Evolutionary conservation across 2,888 invertebrate genomes (phyloP).

Genomic region (Calliphora vomitoria): DNA sequence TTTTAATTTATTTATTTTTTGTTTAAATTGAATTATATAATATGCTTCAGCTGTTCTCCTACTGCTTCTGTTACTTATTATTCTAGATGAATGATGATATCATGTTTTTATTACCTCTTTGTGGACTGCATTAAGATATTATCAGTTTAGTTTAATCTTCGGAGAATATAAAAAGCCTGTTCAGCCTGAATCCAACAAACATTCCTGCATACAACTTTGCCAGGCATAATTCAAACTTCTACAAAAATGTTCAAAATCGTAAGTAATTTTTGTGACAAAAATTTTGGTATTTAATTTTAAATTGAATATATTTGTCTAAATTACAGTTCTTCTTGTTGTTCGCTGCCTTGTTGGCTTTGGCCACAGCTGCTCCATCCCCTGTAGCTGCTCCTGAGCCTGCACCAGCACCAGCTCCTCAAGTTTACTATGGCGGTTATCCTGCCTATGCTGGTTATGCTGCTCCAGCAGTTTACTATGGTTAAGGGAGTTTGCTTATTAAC

Average conservation of each 20-base stretch:
- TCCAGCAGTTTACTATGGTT: conserved; percentile 74
- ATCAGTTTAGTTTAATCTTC: background rate
- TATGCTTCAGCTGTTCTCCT: background rate
- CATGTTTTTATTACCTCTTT: background rate
- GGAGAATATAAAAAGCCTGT: conserved; percentile 47
- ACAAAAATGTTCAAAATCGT: conserved; percentile 72
- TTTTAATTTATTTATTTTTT: too few relatives aligned
- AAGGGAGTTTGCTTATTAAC: background rate
- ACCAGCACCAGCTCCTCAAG: conserved; percentile 68
- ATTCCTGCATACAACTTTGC: conserved; percentile 37
- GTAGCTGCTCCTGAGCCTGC: conserved; percentile 68
- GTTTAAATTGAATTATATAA: background rate
- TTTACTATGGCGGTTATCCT: conserved; percentile 66
- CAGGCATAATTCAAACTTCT: conserved; percentile 28
- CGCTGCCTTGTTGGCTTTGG: conserved; percentile 75
- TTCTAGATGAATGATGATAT: background rate
- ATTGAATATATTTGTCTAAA: conserved; percentile 1
- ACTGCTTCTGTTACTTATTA: background rate
- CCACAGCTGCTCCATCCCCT: conserved; percentile 71
- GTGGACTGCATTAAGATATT: background rate
- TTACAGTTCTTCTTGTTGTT: conserved; percentile 75
- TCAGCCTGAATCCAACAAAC: background rate
- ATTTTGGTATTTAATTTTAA: background rate
- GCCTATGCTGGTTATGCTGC: conserved; percentile 54
- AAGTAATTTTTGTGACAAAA: conserved; percentile 7